Conservation (phyloP, 1,140 invertebrate species). For the Medauroidea extradentata region DNA sequence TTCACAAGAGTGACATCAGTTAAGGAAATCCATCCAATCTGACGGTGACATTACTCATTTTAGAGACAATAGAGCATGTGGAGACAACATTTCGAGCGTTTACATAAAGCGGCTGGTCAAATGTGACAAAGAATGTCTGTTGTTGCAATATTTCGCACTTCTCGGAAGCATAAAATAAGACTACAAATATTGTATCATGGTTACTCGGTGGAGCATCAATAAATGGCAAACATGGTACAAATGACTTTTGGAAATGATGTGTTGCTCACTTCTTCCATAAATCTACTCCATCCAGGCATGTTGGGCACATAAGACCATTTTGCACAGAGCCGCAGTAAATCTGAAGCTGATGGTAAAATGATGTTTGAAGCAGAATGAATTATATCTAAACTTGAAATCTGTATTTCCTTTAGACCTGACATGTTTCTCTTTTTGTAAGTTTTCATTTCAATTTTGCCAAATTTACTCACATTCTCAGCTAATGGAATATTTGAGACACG, state of each 20-base stretch:
- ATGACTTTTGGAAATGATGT: constrained; percentile 11
- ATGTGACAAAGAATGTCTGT: constrained; percentile 31
- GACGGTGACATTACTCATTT: constrained; percentile 16
- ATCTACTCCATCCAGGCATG: constrained; percentile 26
- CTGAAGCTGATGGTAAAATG: background rate
- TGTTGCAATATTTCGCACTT: constrained; percentile 18
- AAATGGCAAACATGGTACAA: constrained; percentile 20
- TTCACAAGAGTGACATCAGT: background rate
- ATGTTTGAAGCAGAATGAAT: too few relatives aligned
- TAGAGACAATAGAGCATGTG: constrained; percentile 1
- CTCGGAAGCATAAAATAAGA: constrained; percentile 11
- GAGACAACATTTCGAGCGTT: constrained; percentile 29
- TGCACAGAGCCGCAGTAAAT: constrained; percentile 13
- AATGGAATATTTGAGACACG: too few relatives aligned
- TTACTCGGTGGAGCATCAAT: constrained; percentile 26
- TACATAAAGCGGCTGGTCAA: constrained; percentile 34
- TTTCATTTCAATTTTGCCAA: background rate
- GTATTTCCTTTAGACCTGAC: too few relatives aligned
- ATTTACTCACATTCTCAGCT: background rate
- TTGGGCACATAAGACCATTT: constrained; percentile 17
- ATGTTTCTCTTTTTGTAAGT: too few relatives aligned
- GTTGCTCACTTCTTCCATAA: constrained; percentile 21
- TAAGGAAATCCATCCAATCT: constrained; percentile 21
- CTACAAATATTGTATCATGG: constrained; percentile 25
- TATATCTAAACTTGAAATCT: too few relatives aligned